A percentile compares a stretch with the other conserved stretches of the same genome.
Conservation (phyloP, 2,797 vertebrate genomes). For the Sardinella longiceps region DNA sequence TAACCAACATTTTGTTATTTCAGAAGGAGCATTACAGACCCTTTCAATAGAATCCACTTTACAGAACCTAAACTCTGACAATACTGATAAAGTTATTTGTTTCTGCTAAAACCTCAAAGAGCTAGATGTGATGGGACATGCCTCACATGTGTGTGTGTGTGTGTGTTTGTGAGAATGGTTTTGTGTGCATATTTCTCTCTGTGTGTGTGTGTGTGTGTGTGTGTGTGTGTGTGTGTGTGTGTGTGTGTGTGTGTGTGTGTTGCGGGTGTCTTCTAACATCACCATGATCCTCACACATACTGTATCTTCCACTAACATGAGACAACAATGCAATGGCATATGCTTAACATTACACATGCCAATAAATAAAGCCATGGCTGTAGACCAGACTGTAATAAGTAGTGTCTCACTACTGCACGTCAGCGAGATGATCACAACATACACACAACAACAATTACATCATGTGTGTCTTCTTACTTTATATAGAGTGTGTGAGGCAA, state of each 20-base stretch:
- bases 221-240: not conserved
- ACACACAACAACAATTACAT: not conserved
- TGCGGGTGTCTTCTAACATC: not conserved
- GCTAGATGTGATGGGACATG: too few species aligned
- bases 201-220: not conserved
- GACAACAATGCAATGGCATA: not conserved
- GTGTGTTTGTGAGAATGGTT: too few species aligned
- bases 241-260: not conserved
- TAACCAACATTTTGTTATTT: too few species aligned
- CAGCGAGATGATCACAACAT: not conserved
- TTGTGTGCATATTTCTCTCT: not conserved
- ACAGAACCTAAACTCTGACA: too few species aligned
- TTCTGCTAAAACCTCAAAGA: too few species aligned
- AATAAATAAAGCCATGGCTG: not conserved
- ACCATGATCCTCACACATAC: not conserved
- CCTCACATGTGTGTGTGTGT: too few species aligned
- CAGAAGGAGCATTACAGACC: too few species aligned
- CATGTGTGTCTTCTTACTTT: not conserved
- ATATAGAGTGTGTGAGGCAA: too few species aligned
- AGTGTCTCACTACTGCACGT: not conserved
- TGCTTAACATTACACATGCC: not conserved
- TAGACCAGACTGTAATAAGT: not conserved
- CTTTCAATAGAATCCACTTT: too few species aligned
- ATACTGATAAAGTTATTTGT: too few species aligned
- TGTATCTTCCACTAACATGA: not conserved